Conservation (phyloP, 2,888 invertebrate genomes). For the Drosophila acutilabella region DNA sequence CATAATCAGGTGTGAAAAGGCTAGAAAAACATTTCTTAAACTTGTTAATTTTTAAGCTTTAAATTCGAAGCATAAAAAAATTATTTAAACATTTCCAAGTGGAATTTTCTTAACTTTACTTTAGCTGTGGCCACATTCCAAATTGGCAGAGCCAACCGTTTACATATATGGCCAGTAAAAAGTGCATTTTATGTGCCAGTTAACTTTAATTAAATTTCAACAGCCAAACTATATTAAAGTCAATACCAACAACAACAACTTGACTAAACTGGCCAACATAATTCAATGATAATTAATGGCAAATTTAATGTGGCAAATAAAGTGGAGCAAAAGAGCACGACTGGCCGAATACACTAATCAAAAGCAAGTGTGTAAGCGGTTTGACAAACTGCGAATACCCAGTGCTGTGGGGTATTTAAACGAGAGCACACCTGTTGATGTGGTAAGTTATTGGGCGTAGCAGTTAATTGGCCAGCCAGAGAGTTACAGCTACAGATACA, state of each 20-base stretch:
- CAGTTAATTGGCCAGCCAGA: conserved; percentile 62
- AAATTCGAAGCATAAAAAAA: no score
- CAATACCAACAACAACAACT: conserved; percentile 14
- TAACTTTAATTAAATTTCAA: conserved; percentile 31
- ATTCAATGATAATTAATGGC: conserved; percentile 62
- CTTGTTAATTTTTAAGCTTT: no score
- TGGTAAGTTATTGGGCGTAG: conserved; percentile 58
- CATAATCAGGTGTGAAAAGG: no score
- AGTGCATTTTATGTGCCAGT: conserved; percentile 14
- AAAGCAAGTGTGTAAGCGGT: background rate
- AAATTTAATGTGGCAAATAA: conserved; percentile 43
- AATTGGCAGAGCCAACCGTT: conserved; percentile 31
- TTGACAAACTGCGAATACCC: background rate
- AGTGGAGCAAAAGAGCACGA: background rate
- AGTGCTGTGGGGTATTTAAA: conserved; percentile 12
- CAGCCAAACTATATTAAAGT: conserved; percentile 27
- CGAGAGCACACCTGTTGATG: conserved; percentile 57
- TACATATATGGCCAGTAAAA: conserved; percentile 10
- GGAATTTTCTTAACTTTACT: no score
- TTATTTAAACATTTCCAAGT: no score
- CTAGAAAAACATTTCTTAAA: no score
- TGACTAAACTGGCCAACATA: conserved; percentile 51
- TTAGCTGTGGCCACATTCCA: no score
- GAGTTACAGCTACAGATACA: conserved; percentile 15
- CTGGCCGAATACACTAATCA: conserved; percentile 16